These are phyloP conservation scores for Limnephilus marmoratus DNA, from an alignment of 2,888 invertebrate genomes.

Conservation along the genomic window DNA sequence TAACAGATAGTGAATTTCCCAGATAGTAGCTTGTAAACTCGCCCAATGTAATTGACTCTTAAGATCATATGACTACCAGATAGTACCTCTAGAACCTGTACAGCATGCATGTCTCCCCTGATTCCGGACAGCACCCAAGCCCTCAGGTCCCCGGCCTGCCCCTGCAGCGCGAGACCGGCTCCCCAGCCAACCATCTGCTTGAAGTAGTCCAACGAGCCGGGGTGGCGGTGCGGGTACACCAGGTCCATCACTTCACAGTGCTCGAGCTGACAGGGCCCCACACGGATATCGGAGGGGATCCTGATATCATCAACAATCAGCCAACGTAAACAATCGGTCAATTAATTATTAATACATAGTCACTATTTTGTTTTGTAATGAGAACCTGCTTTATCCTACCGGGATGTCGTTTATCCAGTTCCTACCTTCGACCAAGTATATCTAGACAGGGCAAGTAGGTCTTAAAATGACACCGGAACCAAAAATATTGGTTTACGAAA, in stretches of 20 bases:
- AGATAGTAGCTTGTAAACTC: no score
- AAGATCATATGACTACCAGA: no score
- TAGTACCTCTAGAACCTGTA: slow-evolving; percentile 46
- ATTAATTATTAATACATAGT: not conserved
- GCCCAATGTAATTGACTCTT: no score
- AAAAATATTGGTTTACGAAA: no score
- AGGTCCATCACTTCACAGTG: slow-evolving; percentile 44
- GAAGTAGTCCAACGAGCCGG: slow-evolving; percentile 52
- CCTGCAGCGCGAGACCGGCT: slow-evolving; percentile 38
- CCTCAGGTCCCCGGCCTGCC: slow-evolving; percentile 19
- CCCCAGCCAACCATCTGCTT: slow-evolving; percentile 35
- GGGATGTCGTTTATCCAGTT: no score
- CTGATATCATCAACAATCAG: not conserved
- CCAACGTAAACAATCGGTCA: not conserved
- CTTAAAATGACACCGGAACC: no score
- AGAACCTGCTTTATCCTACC: no score
- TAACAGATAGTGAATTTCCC: no score
- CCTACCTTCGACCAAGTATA: no score
- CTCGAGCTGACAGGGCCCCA: not conserved
- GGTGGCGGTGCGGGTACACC: slow-evolving; percentile 50
- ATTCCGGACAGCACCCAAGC: slow-evolving; percentile 49
- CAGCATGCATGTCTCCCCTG: slow-evolving; percentile 55
- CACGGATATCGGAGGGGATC: slow-evolving; percentile 9
- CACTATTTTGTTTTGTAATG: no score
- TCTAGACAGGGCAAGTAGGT: no score